Percentiles rank a stretch among this genome's conserved stretches.
Evolutionary conservation across 2,888 invertebrate species (phyloP).

Genomic region (Hyposoter didymator): DNA sequence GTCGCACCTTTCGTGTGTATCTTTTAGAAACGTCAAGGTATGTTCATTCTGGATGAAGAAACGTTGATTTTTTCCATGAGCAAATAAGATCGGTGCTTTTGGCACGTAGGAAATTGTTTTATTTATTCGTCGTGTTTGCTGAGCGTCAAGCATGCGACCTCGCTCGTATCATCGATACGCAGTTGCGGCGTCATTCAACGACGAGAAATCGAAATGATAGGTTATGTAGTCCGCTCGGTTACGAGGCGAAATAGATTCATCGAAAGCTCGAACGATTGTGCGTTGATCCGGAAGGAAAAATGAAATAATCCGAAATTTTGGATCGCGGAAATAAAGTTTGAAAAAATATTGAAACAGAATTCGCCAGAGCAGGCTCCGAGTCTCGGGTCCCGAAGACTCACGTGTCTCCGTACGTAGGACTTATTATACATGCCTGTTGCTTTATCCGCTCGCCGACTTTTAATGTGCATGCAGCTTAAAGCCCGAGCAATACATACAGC

Average conservation of each 20-base stretch:
- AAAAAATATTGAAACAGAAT: background rate
- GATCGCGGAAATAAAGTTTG: background rate
- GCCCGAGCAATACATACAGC: background rate
- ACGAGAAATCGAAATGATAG: background rate
- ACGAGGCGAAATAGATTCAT: background rate
- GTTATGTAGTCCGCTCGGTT: background rate
- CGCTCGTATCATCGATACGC: background rate
- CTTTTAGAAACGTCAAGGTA: slow-evolving; percentile 17
- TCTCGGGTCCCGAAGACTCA: background rate
- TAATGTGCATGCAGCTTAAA: slow-evolving; percentile 17
- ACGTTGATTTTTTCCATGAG: background rate
- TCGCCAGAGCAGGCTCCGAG: background rate
- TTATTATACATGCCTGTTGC: background rate
- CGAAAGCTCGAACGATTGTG: background rate
- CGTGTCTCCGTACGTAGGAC: background rate
- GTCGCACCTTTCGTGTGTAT: slow-evolving; percentile 1
- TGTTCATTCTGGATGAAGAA: background rate
- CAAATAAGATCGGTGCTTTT: background rate
- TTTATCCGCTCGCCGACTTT: background rate
- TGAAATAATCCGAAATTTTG: background rate
- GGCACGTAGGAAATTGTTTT: background rate
- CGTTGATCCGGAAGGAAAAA: background rate
- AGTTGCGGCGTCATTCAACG: background rate
- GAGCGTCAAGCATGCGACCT: background rate
- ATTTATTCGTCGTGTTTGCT: background rate